Percentiles rank a stretch among this genome's conserved stretches.
Conservation (phyloP, 2,113 vertebrate species). For the Burhinus oedicnemus region DNA sequence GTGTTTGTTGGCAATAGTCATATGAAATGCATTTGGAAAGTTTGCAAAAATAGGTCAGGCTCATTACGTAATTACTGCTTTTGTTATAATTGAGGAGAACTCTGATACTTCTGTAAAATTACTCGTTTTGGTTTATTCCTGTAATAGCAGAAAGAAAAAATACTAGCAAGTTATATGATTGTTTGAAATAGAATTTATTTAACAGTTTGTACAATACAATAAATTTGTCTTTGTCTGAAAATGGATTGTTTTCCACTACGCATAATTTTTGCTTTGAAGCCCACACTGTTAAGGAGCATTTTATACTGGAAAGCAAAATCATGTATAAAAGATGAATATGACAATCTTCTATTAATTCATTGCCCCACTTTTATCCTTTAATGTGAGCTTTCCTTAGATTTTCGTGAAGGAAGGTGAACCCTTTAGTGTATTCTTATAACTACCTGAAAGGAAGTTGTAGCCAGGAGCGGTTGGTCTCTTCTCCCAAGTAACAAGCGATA, state of each 20-base stretch:
- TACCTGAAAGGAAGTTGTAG: too few species aligned
- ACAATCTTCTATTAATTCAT: background rate
- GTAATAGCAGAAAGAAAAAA: background rate
- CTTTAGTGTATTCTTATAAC: background rate
- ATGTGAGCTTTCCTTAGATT: background rate
- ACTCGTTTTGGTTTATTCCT: background rate
- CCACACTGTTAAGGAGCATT: background rate
- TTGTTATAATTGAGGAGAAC: background rate
- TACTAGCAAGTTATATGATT: background rate
- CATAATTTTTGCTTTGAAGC: background rate
- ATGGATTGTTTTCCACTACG: background rate
- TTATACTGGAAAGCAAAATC: background rate
- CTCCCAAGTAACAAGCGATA: too few species aligned
- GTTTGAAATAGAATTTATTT: background rate
- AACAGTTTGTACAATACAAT: background rate
- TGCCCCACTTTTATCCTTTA: background rate
- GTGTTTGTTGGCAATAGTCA: background rate
- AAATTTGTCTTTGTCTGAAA: background rate
- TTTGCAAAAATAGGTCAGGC: background rate
- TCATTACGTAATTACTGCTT: background rate
- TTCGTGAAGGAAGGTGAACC: background rate
- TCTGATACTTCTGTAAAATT: background rate
- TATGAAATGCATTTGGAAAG: background rate
- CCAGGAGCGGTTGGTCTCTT: too few species aligned
- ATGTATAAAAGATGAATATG: background rate